Evolutionary conservation across 2,113 vertebrate species (phyloP).

Genomic region (Entomyzon cyanotis): DNA sequence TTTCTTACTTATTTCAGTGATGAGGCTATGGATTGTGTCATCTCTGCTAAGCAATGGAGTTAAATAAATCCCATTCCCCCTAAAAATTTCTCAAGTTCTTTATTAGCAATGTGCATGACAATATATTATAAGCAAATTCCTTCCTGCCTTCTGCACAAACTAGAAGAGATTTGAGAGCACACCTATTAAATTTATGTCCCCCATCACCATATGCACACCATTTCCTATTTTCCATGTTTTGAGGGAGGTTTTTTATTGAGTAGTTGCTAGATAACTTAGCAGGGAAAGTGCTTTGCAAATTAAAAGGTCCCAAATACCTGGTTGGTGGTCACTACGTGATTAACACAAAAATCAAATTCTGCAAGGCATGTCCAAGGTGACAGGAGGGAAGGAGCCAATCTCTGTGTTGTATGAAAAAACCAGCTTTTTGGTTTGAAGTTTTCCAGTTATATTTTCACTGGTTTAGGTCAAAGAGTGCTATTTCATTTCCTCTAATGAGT

Average conservation of each 20-base stretch:
- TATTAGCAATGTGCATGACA: background rate
- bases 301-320: background rate
- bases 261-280: background rate
- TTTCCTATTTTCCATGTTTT: background rate
- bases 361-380: accelerated
- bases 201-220: background rate
- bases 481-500: background rate
- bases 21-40: background rate
- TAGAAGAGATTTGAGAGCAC: background rate
- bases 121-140: background rate
- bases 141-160: background rate
- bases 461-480: background rate
- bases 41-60: background rate
- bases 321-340: background rate
- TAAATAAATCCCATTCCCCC: background rate
- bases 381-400: background rate
- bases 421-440: background rate
- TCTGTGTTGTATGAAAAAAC: background rate
- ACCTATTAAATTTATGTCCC: background rate
- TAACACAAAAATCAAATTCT: background rate
- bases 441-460: background rate
- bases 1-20: background rate
- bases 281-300: background rate
- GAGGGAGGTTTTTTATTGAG: background rate
- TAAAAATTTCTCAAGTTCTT: background rate